Base-by-base conservation (phyloP, 2,888 invertebrate species). In the Tipula lateralis region DNA sequence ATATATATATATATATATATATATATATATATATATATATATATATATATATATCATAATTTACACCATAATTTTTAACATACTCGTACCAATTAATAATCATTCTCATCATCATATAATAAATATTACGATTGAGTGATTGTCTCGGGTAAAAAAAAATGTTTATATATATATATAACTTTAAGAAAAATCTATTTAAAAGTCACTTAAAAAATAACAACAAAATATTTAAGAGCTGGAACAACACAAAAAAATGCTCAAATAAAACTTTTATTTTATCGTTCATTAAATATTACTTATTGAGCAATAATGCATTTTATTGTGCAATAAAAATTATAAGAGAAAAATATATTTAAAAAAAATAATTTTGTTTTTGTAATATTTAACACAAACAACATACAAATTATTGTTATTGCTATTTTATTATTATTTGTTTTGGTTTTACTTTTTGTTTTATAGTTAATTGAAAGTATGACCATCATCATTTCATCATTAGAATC, bases 251-350 rank as follows among this genome's bases (percentile, higher is more conserved):
- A 66, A 66, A 66, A 66, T 66, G 66, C 24, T 66, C 66, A 66
- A 66, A 66, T 66, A 66, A 66, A 66, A 66, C 9, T 66, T 66
- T 66, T 66, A 66, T 82, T 82, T 29, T 82, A 30, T 82, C 30
- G 82, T 82, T 82, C 82, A 82, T 82, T 82, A 82, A 82, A 82
- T 82, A 82, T 82, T 82, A 82, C 82, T 82, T 82, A 82, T 82
- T 82, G 82, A 82, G 82, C 82, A 30, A 82, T 82, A 82, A 82
- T 82, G 66, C 66, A 66, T 66, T 66, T 66, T 66, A 66, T 66
- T 66, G 66, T 66, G 66, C 66, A 66, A 66, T 66, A 66, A 66
- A 66, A 66, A 66, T 66, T 66, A 66, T 66, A 66, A 66, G 66
- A 66, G 66, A 24, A 66, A 66, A 66, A 66, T 66, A 66, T 66